phyloP scores from a whole-genome alignment of 2,113 vertebrate genomes.

The Brienomyrus longianalis region DNA sequence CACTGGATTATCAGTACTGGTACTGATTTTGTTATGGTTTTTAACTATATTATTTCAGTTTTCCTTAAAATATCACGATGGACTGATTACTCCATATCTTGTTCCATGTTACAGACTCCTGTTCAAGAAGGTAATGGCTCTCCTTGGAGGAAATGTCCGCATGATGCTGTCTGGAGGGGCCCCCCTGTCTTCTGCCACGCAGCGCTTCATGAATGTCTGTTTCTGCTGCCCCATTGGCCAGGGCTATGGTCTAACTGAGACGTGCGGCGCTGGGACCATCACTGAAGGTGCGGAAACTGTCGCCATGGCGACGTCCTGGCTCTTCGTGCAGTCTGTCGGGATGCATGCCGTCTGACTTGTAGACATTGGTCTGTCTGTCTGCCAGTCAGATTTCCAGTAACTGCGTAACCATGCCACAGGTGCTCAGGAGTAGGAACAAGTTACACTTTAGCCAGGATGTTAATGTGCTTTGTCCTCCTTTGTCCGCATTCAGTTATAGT shows the following conservation, averaged over 20 bases:
- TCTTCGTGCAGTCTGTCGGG: background rate
- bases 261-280: conserved; percentile 90
- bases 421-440: background rate
- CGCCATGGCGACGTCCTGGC: background rate
- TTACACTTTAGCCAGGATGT: background rate
- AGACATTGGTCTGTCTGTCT: background rate
- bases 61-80: background rate
- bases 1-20: background rate
- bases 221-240: conserved; percentile 93
- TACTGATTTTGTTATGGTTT: background rate
- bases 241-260: conserved; percentile 93
- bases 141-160: conserved; percentile 81
- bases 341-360: background rate
- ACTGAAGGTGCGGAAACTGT: conserved; percentile 70
- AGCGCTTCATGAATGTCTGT: conserved; percentile 95
- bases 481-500: background rate
- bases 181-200: conserved; percentile 81
- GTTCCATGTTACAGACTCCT: conserved; percentile 62
- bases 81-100: background rate
- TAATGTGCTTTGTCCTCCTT: background rate
- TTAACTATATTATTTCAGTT: background rate
- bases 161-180: conserved; percentile 94
- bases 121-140: conserved; percentile 80
- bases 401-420: background rate
- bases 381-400: background rate